Evolutionary conservation across 2,113 vertebrate genomes (phyloP), one percentile per base, ranked within the genome.

Genomic region (Lontra canadensis): DNA sequence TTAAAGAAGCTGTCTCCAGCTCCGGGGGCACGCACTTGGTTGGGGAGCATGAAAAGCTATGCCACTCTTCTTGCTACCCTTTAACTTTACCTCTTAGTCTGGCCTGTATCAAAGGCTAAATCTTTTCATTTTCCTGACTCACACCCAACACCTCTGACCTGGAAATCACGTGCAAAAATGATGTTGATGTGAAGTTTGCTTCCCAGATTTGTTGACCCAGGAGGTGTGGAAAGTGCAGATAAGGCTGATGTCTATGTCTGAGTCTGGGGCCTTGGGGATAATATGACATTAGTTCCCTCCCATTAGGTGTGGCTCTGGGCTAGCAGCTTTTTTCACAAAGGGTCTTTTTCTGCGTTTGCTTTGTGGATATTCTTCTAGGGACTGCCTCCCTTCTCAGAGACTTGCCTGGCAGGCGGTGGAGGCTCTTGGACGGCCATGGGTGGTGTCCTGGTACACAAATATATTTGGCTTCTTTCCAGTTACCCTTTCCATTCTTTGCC

Each of bases 161-260:
- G 61, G 73, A 65, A 63, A 21, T 57, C 23, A 1, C 8, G 14
- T n/a, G n/a, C 36, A 34, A 49, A 92, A 67, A 23, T 36, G 4
- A 80, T 14, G 39, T 52, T 76, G 59, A 36, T 95, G 57, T 52
- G 80, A 20, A 93, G 42, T 96, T 86, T 7, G 26, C 88, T 67
- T 76, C 47, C 67, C 52, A 59, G 52, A 55, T 73, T 42, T 90
- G 49, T 63, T 49, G 89, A 86, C 73, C 18, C 13, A 14, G 55
- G 34, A 95, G 71, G 39, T 17, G 10, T 65, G 63, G 79, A 25
- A 17, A 73, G 52, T 61, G 4, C 63, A n/a, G n/a, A 25, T 69
- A 36, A 92, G 42, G 63, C 29, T 49, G 1, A 21, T 36, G 18
- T n/a, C 3, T 55, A 3, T 63, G 47, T 34, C 82, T 42, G 7